Conservation (phyloP, 2,113 vertebrate genomes). For the Eolophus roseicapilla region DNA sequence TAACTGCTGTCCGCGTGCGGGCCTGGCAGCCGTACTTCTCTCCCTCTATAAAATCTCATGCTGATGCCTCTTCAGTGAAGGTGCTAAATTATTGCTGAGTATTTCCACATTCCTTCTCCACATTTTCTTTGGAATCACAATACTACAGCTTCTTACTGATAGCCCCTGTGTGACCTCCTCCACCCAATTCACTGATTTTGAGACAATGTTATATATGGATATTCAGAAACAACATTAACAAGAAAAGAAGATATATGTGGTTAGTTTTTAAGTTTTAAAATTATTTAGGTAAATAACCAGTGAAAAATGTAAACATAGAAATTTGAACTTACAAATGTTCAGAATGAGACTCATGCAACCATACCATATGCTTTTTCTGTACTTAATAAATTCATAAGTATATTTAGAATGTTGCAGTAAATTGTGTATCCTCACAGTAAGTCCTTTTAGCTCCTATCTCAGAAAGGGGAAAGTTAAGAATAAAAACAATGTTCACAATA, state of each 20-base stretch:
- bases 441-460: not conserved
- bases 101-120: not conserved
- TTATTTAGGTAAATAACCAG: not conserved
- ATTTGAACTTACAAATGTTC: not conserved
- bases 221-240: not conserved
- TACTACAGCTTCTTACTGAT: not conserved
- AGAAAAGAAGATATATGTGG: not conserved
- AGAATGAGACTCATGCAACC: not conserved
- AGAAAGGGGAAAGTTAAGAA: not conserved
- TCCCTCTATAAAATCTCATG: not conserved
- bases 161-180: not conserved
- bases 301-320: not conserved
- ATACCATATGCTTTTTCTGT: not conserved
- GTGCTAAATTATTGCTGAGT: not conserved
- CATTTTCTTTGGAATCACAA: not conserved
- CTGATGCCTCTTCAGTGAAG: not conserved
- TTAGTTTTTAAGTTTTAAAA: not conserved
- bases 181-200: not conserved
- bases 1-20: not conserved
- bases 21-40: not conserved
- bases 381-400: not conserved
- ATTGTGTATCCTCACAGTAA: not conserved
- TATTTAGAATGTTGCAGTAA: not conserved
- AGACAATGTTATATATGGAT: not conserved
- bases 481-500: not conserved